These are phyloP conservation scores for Caenorhabditis sp. DNA, from an alignment of 2,888 invertebrate species.

Conservation along the genomic window DNA sequence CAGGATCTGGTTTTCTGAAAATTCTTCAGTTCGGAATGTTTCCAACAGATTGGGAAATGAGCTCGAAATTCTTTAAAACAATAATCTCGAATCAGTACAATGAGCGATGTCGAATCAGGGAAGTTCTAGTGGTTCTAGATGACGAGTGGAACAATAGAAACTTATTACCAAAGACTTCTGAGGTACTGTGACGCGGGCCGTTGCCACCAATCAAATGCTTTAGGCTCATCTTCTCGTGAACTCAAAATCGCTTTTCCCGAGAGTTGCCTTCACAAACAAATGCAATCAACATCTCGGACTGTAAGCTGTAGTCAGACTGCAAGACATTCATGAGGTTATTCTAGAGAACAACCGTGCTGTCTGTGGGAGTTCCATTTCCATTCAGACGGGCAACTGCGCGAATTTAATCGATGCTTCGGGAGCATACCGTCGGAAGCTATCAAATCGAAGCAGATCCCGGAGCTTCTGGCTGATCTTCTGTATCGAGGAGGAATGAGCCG, in stretches of 20 bases:
- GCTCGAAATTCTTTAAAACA: neutral
- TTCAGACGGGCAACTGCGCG: neutral
- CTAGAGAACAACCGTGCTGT: slow-evolving; percentile 41
- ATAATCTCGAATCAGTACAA: neutral
- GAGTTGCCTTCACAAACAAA: neutral
- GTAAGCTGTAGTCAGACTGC: slow-evolving; percentile 6
- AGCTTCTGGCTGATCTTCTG: slow-evolving; percentile 10
- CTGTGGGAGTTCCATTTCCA: slow-evolving; percentile 33
- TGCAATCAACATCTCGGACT: slow-evolving; percentile 24
- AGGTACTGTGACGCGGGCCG: no score
- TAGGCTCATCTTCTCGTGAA: slow-evolving; percentile 5
- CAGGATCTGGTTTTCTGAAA: slow-evolving; percentile 21
- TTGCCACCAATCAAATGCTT: no score
- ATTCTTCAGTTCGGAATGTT: neutral
- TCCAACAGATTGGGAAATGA: neutral
- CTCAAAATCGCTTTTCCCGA: neutral
- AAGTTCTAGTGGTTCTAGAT: slow-evolving; percentile 17
- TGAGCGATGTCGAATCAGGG: slow-evolving; percentile 14
- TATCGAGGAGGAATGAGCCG: slow-evolving; percentile 15
- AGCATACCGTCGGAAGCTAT: neutral
- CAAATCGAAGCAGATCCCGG: slow-evolving; percentile 13
- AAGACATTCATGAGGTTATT: neutral
- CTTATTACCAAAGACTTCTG: slow-evolving; percentile 19
- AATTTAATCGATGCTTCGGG: slow-evolving; percentile 39
- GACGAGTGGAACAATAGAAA: slow-evolving; percentile 30